phyloP scores from a whole-genome alignment of 2,888 invertebrate species.

The Lepidochitona cinerea region DNA sequence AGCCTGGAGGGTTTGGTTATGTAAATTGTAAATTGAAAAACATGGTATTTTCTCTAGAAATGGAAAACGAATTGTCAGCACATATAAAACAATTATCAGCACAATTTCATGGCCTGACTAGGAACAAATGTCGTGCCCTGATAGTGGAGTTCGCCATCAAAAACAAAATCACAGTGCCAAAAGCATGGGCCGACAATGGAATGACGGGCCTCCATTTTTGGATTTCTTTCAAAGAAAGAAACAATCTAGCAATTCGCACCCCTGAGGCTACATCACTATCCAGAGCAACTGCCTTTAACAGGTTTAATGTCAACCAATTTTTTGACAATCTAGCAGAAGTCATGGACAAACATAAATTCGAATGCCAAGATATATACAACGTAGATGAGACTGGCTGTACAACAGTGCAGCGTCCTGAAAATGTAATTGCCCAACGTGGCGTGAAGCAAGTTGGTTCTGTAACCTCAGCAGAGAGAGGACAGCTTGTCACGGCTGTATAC shows the following conservation, averaged over 20 bases:
- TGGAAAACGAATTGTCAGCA: background rate
- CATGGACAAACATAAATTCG: background rate
- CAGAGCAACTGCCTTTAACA: slow-evolving; percentile 33
- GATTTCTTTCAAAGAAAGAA: slow-evolving; percentile 3
- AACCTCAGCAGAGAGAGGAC: slow-evolving; percentile 26
- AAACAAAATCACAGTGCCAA: background rate
- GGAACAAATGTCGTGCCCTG: background rate
- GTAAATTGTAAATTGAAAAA: background rate
- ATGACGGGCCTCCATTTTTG: background rate
- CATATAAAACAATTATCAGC: background rate
- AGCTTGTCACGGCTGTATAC: slow-evolving; percentile 27
- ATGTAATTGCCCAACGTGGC: slow-evolving; percentile 7
- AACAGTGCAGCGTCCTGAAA: slow-evolving; percentile 28
- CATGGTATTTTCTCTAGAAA: background rate
- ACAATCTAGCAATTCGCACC: slow-evolving; percentile 18
- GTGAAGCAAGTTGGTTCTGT: slow-evolving; percentile 28
- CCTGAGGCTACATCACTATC: slow-evolving; percentile 36
- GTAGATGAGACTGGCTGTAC: slow-evolving; percentile 36
- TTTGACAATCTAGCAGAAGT: slow-evolving; percentile 28
- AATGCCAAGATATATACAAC: slow-evolving; percentile 25
- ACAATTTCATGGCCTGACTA: background rate
- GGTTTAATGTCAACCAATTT: slow-evolving; percentile 23
- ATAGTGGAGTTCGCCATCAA: background rate
- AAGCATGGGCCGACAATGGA: slow-evolving; percentile 13
- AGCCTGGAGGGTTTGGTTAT: too few relatives aligned